Evolutionary conservation across 2,888 invertebrate genomes (phyloP), one percentile per base, ranked within the genome.

Genomic region (Mesorhabditis belari): DNA sequence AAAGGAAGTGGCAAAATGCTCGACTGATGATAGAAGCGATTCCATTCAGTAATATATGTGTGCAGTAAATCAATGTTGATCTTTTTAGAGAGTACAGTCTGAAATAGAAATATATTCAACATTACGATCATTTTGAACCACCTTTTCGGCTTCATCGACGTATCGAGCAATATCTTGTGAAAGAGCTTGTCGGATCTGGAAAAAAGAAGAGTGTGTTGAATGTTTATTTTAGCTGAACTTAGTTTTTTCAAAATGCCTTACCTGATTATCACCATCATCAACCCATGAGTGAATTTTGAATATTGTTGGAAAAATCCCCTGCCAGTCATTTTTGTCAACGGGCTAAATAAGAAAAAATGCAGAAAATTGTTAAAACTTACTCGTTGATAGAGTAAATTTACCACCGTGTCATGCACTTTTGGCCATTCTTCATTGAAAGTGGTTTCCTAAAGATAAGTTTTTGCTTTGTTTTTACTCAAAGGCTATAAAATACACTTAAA

Each of bases 221-320:
- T 35, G n/a, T 35, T 35, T 17, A 9, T 17, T 35, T 35, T 35
- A n/a, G n/a, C n/a, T n/a, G n/a, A n/a, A n/a, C n/a, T n/a, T n/a
- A n/a, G n/a, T n/a, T n/a, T n/a, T n/a, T n/a, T n/a, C n/a, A n/a
- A n/a, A n/a, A n/a, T n/a, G n/a, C n/a, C 44, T n/a, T 35, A 35
- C 44, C 44, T 17, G 50, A 6, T 62, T 88, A 0, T 92, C 92
- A 82, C 78, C 79, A n/a, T 67, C 92, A 77, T 94, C 94, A 83
- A 96, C 93, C 96, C 96, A 98, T 62, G 95, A 84, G 82, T 93
- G 93, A 17, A 96, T 92, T 64, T 90, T 87, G 84, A 98, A 95
- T 19, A 98, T 92, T 61, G 79, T 85, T 84, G 63, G 84, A 63
- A 79, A 79, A 12, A 79, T 65, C 52, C 74, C 78, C 82, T 98